A percentile compares a stretch with the other conserved stretches of the same genome.
These are phyloP conservation scores for Prinia subflava DNA, from an alignment of 2,113 vertebrate genomes.

Conservation along the genomic window DNA sequence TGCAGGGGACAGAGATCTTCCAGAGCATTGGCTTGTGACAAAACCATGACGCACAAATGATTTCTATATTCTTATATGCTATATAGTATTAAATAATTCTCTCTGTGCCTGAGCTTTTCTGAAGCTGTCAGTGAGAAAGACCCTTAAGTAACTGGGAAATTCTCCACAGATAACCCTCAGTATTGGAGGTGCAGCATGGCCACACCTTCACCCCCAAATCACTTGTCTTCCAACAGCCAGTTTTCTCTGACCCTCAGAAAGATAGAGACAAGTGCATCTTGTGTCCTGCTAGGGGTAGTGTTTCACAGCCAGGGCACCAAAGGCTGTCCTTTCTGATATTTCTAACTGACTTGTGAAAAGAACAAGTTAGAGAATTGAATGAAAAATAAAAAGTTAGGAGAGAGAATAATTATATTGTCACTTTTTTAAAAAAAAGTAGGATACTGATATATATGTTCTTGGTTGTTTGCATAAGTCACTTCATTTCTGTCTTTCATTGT, in stretches of 20 bases:
- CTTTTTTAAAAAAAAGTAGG: not conserved
- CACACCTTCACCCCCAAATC: not conserved
- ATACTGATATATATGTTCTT: not conserved
- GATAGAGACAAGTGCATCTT: not conserved
- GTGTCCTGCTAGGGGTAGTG: not conserved
- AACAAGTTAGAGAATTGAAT: not conserved
- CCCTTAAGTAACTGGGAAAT: not conserved
- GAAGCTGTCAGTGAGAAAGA: slow-evolving; percentile 18
- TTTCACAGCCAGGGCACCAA: not conserved
- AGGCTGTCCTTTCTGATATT: not conserved
- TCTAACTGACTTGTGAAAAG: not conserved
- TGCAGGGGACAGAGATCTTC: not conserved
- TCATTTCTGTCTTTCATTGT: not conserved
- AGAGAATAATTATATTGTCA: not conserved
- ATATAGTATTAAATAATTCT: not conserved
- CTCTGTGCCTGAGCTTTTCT: not conserved
- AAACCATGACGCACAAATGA: not conserved
- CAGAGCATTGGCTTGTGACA: not conserved
- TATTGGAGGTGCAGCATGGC: not conserved
- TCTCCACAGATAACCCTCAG: not conserved
- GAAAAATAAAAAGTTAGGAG: not conserved
- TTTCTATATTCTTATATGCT: not conserved
- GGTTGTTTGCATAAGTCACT: not conserved
- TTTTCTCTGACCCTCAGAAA: not conserved
- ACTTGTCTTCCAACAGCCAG: not conserved